Conservation (phyloP, 1,140 invertebrate genomes). For the Scaptomyza hsui region DNA sequence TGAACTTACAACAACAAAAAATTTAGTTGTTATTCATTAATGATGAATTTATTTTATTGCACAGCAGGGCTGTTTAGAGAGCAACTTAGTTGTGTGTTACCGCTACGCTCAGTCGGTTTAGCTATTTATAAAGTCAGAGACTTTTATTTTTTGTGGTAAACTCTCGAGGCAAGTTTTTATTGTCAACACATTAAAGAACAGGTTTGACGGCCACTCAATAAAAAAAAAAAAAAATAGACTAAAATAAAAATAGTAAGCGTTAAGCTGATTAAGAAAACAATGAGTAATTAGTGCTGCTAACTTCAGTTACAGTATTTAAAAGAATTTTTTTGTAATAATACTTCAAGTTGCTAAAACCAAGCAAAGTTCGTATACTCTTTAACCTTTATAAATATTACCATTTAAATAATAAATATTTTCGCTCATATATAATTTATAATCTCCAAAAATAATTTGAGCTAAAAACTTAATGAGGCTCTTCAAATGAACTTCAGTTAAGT, state of each 20-base stretch:
- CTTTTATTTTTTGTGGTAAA: background rate
- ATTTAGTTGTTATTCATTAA: background rate
- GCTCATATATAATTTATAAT: too few relatives aligned
- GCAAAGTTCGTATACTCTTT: too few relatives aligned
- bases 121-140: constrained; percentile 17
- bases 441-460: background rate
- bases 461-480: background rate
- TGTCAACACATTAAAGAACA: background rate
- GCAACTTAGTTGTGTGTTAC: constrained; percentile 44
- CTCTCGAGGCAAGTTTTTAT: constrained; percentile 11
- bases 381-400: too few relatives aligned
- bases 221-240: background rate
- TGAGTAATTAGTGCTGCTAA: too few relatives aligned
- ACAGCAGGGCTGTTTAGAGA: constrained; percentile 6
- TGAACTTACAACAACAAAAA: background rate
- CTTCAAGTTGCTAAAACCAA: too few relatives aligned
- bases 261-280: constrained; percentile 8
- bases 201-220: background rate
- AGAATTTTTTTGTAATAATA: too few relatives aligned
- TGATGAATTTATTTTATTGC: constrained; percentile 1
- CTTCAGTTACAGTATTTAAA: too few relatives aligned
- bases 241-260: background rate
- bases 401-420: too few relatives aligned
- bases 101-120: constrained; percentile 45
- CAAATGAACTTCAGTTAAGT: background rate